Base-by-base conservation (phyloP, 2,888 invertebrate genomes). In the Drosophila sordidapex region DNA sequence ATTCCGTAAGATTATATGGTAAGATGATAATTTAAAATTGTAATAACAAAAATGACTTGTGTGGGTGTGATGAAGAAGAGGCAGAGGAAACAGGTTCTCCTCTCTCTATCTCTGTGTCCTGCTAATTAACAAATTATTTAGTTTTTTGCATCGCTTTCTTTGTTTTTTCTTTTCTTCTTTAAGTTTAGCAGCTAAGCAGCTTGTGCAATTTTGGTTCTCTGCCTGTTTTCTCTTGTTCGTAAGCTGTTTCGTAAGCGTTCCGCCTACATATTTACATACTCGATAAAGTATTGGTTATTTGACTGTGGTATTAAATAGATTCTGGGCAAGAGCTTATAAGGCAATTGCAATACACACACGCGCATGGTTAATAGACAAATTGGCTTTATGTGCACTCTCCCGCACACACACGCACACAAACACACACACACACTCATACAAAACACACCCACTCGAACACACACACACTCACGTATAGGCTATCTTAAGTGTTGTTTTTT, bases 11-110 rank as follows among this genome's bases (percentile, higher is more conserved):
- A 66, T 65, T 77, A 79, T 76, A 77, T 81, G 56, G 64, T 69
- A 53, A 76, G 82, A 75, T 74, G 72, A 71, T 88, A 70, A 83
- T 83, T 81, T 59, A 69, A 65, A 68, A 73, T 71, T 63, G 71
- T 70, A 66, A 62, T 84, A 80, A 87, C 85, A 79, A 89, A 78
- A 79, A 76, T 81, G 76, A 85, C 83, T 82, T 85, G 70, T 78
- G 49, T 80, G 69, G 64, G 72, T 57, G 61, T 73, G 40, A 53
- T 43, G 58, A 57, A 67, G 59, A 29, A 25, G 54, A 51, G 48
- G 60, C 6, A 11, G 56, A 56, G 56, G 38, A 25, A 58, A 49
- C 49, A 70, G 27, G 35, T 51, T 49, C 38, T 61, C 48, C 13
- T 60, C 27, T 63, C 10, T 60, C 36, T 36, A 25, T 36, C 11